phyloP scores from a whole-genome alignment of 2,888 invertebrate genomes.

The Lasiommata megera region DNA sequence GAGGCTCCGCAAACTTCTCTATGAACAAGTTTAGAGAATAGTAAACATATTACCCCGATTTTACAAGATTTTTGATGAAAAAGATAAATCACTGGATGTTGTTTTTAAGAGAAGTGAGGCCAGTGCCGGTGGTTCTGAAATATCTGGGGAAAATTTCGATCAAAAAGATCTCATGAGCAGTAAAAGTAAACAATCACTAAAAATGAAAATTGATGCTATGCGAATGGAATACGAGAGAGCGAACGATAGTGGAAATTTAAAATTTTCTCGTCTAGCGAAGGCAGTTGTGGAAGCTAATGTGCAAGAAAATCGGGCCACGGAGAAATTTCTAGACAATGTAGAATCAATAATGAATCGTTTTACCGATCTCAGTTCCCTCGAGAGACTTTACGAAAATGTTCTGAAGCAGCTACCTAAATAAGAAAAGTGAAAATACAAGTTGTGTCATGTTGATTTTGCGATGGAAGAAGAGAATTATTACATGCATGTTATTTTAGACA shows the following conservation, averaged over 20 bases:
- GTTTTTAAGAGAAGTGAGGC: constrained; percentile 19
- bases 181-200: constrained; percentile 28
- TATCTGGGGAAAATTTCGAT: constrained; percentile 6
- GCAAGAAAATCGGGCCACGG: constrained; percentile 39
- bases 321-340: constrained; percentile 45
- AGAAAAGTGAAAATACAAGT: background rate
- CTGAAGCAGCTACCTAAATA: constrained; percentile 35
- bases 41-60: too few relatives aligned
- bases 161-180: constrained; percentile 18
- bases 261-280: constrained; percentile 28
- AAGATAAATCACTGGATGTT: constrained; percentile 15
- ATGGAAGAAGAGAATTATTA: too few relatives aligned
- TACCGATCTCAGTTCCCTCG: constrained; percentile 32
- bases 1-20: too few relatives aligned
- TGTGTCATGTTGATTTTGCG: background rate
- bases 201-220: constrained; percentile 28
- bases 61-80: background rate
- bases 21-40: too few relatives aligned
- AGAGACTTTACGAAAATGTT: constrained; percentile 25
- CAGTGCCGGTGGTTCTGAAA: constrained; percentile 7
- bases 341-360: constrained; percentile 42
- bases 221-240: constrained; percentile 25
- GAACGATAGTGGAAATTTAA: constrained; percentile 24
- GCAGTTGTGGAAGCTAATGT: constrained; percentile 32
- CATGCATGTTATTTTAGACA: too few relatives aligned